Evolutionary conservation across 2,888 invertebrate species (phyloP), one percentile per base, ranked within the genome.

Genomic region (Diaphora mendica): DNA sequence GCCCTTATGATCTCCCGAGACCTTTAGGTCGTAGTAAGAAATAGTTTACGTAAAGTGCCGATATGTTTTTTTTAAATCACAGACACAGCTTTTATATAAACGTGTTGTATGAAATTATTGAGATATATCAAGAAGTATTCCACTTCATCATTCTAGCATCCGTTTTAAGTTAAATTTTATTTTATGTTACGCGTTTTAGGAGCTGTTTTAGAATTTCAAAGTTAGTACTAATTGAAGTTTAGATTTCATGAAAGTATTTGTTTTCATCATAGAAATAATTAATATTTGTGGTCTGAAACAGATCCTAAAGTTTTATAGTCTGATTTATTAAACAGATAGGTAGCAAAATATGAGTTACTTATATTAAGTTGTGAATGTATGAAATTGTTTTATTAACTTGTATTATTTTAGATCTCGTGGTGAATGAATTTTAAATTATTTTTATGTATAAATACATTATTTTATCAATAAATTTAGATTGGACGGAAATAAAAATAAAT

Each of bases 51-150:
- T 13, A 30, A 62, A 62, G 17, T 17, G 7, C 7, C 9, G 9
- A 51, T 51, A 51, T 23, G 23, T 23, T 51, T 7, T 51, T 23
- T n/a, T 3, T 3, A 1, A 23, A n/a, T 8, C n/a, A 11, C n/a
- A 55, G 51, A n/a, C 3, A 55, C 11, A 55, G 9, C 23, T 51
- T 23, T 55, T 8, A n/a, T 55, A n/a, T 48, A 17, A 20, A 1
- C 3, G 20, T 55, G 23, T n/a, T 55, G 3, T n/a, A 59, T 30
- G 3, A 17, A 42, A 26, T 11, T 66, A 59, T 48, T 48, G 23
- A 74, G n/a, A 35, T 72, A 74, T 72, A 80, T 82, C 73, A 74
- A 79, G 68, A 76, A 82, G 75, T 82, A 66, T 81, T 81, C 64
- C 44, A 74, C 67, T 13, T 26, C 35, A 51, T 78, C 85, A 79